These are phyloP conservation scores for Pseudorhombus dupliciocellatus DNA, from an alignment of 2,113 vertebrate genomes.

Conservation along the genomic window DNA sequence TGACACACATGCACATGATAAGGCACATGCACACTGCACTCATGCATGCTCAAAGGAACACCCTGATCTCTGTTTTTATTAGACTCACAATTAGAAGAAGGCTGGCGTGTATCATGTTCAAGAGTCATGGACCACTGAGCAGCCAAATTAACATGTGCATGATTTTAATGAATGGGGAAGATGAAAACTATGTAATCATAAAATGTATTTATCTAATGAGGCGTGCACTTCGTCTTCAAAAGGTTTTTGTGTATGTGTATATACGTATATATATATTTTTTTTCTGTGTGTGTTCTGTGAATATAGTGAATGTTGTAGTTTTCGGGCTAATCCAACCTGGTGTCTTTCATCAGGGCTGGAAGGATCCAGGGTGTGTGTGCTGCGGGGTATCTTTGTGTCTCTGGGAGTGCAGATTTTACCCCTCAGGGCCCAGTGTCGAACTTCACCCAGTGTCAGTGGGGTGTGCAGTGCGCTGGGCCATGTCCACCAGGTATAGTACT, in stretches of 20 bases:
- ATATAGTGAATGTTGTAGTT: background rate
- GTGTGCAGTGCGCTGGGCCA: conserved; percentile 81
- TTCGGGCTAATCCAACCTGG: background rate
- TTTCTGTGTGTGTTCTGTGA: too few species aligned
- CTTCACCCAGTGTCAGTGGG: conserved; percentile 79
- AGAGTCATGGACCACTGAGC: conserved; percentile 31
- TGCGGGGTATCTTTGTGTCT: conserved; percentile 87
- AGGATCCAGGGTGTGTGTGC: conserved; percentile 85
- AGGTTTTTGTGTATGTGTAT: background rate
- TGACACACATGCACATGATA: background rate
- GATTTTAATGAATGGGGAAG: conserved; percentile 16
- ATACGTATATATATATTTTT: background rate
- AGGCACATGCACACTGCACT: background rate
- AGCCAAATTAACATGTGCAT: conserved; percentile 43
- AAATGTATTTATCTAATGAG: conserved; percentile 25
- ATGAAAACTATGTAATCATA: conserved; percentile 12
- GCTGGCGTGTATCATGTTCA: conserved; percentile 16
- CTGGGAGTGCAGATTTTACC: conserved; percentile 84
- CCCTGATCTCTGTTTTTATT: conserved; percentile 30
- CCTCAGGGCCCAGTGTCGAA: conserved; percentile 65
- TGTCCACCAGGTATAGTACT: conserved; percentile 87
- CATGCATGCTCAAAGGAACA: conserved; percentile 30
- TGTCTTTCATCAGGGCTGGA: conserved; percentile 79
- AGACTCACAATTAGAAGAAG: conserved; percentile 21
- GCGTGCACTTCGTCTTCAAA: background rate